Evolutionary conservation across 1,140 invertebrate species (phyloP).

Genomic region (Pollicipes pollicipes): DNA sequence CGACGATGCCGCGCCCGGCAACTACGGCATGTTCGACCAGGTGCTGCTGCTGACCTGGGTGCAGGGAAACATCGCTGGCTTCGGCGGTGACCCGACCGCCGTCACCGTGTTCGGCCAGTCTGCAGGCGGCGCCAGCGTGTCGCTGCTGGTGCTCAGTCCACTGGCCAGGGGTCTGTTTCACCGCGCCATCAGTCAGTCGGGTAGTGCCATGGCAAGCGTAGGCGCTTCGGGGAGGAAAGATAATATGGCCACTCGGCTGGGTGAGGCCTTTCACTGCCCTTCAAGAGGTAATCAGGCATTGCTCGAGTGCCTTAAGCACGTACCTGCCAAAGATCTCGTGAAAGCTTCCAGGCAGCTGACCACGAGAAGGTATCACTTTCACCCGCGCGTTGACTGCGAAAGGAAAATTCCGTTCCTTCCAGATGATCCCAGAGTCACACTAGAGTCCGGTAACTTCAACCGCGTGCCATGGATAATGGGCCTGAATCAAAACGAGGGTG

Average conservation of each 20-base stretch:
- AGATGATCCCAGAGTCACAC: neutral
- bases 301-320: neutral
- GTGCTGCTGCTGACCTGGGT: conserved; percentile 84
- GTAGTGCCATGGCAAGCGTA: neutral
- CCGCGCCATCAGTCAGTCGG: conserved; percentile 18
- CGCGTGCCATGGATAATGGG: neutral
- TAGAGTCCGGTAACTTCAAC: neutral
- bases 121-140: conserved; percentile 40
- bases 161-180: conserved; percentile 27
- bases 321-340: neutral
- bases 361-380: neutral
- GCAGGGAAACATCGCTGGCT: conserved; percentile 34
- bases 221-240: neutral
- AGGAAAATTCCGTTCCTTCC: neutral
- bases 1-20: conserved; percentile 61
- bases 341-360: neutral
- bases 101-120: conserved; percentile 49
- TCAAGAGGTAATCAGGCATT: neutral
- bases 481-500: neutral
- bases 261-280: too few relatives aligned
- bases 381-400: neutral
- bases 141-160: conserved; percentile 42
- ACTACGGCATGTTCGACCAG: conserved; percentile 85
- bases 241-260: neutral
- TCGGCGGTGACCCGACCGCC: conserved; percentile 37